These are phyloP conservation scores for Oryzias melastigma DNA, from an alignment of 2,113 vertebrate species.

Conservation along the genomic window DNA sequence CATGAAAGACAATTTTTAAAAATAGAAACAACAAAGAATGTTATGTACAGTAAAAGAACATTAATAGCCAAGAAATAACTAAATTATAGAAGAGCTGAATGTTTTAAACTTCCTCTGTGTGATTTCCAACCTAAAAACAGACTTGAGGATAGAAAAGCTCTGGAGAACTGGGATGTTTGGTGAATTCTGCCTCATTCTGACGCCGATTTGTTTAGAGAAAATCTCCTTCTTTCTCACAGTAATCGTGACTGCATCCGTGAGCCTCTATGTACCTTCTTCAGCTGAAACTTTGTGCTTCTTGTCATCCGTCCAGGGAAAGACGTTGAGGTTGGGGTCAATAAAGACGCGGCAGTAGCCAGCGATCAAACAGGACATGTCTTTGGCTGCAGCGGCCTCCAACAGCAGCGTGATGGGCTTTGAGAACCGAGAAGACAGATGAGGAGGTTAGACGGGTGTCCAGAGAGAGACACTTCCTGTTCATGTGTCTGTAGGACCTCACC, in stretches of 20 bases:
- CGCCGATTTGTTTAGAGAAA: too few relatives aligned
- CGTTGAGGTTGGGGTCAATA: constrained; percentile 78
- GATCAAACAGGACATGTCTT: constrained; percentile 91
- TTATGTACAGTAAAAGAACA: too few relatives aligned
- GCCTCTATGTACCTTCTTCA: constrained; percentile 85
- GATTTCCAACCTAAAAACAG: too few relatives aligned
- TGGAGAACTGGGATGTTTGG: too few relatives aligned
- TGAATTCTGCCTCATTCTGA: too few relatives aligned
- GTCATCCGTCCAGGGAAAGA: constrained; percentile 85
- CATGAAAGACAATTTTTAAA: too few relatives aligned
- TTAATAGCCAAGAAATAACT: too few relatives aligned
- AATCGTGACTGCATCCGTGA: neutral
- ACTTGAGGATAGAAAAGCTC: too few relatives aligned
- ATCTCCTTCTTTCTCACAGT: neutral
- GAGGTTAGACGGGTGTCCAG: constrained; percentile 18
- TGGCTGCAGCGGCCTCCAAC: constrained; percentile 88
- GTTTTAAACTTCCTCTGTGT: too few relatives aligned
- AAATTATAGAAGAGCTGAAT: too few relatives aligned
- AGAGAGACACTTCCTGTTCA: neutral
- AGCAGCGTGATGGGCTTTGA: constrained; percentile 88
- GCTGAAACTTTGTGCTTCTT: constrained; percentile 85
- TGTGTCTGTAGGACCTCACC: constrained; percentile 70
- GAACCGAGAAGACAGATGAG: constrained; percentile 18
- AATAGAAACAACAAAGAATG: too few relatives aligned
- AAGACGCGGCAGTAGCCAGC: constrained; percentile 88